These are phyloP conservation scores for Bubo bubo DNA, from an alignment of 2,113 vertebrate species.

Conservation along the genomic window DNA sequence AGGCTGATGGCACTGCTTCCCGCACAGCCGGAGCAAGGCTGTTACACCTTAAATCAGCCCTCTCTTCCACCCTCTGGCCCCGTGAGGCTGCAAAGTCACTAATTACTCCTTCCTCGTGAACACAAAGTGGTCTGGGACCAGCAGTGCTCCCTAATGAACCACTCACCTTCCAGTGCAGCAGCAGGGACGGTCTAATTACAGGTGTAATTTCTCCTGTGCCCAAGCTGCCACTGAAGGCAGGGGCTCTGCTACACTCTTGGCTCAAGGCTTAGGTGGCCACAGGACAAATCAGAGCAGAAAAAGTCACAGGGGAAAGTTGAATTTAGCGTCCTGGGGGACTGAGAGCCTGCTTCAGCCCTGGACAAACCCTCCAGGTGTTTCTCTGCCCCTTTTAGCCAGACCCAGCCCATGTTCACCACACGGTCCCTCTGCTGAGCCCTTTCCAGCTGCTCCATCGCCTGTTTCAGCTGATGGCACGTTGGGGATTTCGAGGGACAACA, in stretches of 20 bases:
- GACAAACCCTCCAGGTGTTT: background rate
- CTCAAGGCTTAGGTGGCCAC: background rate
- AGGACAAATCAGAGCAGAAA: background rate
- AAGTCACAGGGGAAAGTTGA: background rate
- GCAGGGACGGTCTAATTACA: background rate
- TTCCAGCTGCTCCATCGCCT: background rate
- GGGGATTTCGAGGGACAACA: background rate
- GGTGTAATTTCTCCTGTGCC: background rate
- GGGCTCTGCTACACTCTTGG: background rate
- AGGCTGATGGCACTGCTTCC: background rate
- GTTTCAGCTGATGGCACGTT: background rate
- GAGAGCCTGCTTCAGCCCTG: background rate
- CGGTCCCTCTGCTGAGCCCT: background rate
- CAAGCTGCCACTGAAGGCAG: background rate
- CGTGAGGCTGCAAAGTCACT: background rate
- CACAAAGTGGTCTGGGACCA: background rate
- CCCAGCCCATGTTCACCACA: accelerated
- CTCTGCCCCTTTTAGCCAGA: background rate
- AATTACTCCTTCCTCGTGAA: background rate
- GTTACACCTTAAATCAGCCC: background rate
- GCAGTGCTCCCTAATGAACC: background rate
- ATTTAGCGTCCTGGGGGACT: background rate
- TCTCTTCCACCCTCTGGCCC: background rate
- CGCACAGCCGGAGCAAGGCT: accelerated
- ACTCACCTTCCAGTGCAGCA: accelerated